Conservation (phyloP, 1,140 invertebrate species). For the Euura lappo region DNA sequence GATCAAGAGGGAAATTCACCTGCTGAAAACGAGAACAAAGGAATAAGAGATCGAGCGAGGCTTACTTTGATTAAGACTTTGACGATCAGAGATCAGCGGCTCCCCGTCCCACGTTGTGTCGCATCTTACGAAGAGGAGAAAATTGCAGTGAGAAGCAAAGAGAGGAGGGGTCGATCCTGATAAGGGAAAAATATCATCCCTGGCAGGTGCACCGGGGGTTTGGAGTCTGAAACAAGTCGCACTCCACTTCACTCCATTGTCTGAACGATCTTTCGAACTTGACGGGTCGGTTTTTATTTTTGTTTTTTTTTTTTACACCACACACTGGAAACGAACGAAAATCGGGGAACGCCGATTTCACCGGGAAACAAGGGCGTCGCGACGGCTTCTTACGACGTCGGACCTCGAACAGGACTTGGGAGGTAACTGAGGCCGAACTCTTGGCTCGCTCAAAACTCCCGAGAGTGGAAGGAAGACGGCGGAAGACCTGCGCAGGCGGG, state of each 20-base stretch:
- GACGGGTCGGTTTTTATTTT: too few species aligned
- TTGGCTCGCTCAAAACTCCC: neutral
- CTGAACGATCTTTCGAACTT: neutral
- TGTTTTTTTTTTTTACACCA: too few species aligned
- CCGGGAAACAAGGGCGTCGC: neutral
- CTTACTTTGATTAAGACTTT: neutral
- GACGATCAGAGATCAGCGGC: neutral
- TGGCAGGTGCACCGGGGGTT: neutral
- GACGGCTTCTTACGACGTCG: neutral
- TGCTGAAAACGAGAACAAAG: too few species aligned
- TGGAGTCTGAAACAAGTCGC: neutral
- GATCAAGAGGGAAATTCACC: too few species aligned
- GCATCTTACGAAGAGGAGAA: neutral
- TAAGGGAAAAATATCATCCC: neutral
- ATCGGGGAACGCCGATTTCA: too few species aligned
- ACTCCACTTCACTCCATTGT: conserved; percentile 2
- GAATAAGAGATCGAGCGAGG: too few species aligned
- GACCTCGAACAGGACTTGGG: neutral
- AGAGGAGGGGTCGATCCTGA: neutral
- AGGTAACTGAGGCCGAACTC: neutral
- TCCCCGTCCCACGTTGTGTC: neutral
- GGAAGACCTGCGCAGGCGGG: neutral
- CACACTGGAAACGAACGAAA: too few species aligned
- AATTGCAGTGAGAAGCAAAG: neutral
- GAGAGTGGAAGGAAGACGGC: neutral